Evolutionary conservation across 2,113 vertebrate genomes (phyloP).

Genomic region (Chlorocebus sabaeus): DNA sequence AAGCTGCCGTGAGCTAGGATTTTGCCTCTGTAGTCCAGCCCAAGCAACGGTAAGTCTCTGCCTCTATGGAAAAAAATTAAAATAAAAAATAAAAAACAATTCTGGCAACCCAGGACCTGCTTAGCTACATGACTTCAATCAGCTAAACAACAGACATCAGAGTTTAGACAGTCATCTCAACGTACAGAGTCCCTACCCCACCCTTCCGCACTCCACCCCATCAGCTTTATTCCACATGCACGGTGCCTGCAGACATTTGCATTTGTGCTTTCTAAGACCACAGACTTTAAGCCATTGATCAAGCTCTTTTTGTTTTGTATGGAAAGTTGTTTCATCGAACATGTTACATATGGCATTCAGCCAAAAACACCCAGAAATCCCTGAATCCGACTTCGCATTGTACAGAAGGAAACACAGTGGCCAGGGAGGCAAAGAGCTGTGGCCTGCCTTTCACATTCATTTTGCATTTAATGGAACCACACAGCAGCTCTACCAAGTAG

Average conservation of each 20-base stretch:
- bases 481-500: no score
- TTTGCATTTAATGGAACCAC: fast-evolving
- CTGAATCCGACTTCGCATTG: background rate
- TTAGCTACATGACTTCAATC: background rate
- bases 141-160: background rate
- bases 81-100: no score
- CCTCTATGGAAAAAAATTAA: no score
- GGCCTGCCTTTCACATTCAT: background rate
- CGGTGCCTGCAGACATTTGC: background rate
- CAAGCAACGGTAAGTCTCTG: no score
- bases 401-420: background rate
- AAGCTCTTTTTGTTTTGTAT: background rate
- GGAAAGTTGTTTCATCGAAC: background rate
- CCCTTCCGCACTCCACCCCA: fast-evolving
- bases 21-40: no score
- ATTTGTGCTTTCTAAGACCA: background rate
- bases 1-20: no score
- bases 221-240: background rate
- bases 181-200: background rate
- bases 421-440: background rate
- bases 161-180: background rate
- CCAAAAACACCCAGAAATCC: background rate
- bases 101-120: background rate
- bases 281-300: background rate
- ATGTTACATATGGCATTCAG: fast-evolving